Evolutionary conservation across 2,888 invertebrate species (phyloP), one percentile per base, ranked within the genome.

Genomic region (Stratiomys singularior): DNA sequence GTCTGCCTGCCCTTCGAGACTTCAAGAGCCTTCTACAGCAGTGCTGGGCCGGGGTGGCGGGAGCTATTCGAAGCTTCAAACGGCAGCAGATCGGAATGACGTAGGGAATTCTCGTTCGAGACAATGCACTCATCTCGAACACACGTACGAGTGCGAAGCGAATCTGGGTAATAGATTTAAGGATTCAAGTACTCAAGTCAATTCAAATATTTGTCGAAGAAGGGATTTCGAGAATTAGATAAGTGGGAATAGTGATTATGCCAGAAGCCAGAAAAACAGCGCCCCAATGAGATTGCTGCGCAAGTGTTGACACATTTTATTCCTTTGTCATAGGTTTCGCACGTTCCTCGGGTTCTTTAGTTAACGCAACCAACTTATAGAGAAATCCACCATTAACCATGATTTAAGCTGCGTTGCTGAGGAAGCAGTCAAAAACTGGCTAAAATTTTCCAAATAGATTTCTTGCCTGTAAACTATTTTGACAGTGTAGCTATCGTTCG

Each of bases 191-290:
- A 56, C 67, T 56, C 27, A n/a, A 77, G 77, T 64, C 56, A 67
- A 77, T 52, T 77, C 67, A 77, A 77, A 77, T 77, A 77, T 77
- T 77, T 77, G 77, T 18, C 46, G 47, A 64, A 56, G 74, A 67
- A 77, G 47, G 64, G 66, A 76, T 76, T 76, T 27, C 21, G 37
- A 64, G 27, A 77, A 67, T 52, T 56, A 67, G 77, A 56, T 77
- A 67, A 76, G 76, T 76, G 76, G 76, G 21, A 76, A 28, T 76
- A 27, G 46, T 46, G 66, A 76, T 64, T 74, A 60, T 21, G 58
- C n/a, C 30, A 37, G 21, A 37, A 37, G 30, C 4, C 37, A 56
- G 30, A 60, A 60, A 52, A 52, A 18, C 52, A 52, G 4, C 52
- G 18, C 52, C 4, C 52, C n/a, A 2, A 4, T 5, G 52, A 52